Base-by-base conservation (phyloP, 2,888 invertebrate species). In the Diarsia mendica region DNA sequence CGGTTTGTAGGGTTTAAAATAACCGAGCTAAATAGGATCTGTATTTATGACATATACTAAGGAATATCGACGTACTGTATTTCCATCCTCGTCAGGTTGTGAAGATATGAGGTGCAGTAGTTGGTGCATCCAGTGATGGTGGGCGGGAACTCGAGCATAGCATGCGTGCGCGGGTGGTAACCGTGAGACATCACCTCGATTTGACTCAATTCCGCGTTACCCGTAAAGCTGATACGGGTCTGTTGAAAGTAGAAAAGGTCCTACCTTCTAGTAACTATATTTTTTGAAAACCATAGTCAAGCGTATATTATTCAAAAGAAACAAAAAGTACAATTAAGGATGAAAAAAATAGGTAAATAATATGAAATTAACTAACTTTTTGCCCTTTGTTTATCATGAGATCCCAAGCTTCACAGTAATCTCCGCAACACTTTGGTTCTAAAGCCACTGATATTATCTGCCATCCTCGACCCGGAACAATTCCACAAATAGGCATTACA, bases 181-280 rank as follows among this genome's bases (percentile, higher is more conserved):
- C 96, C 96, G n/a, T 94, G 93, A 0, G 96, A 96, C 93, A 95
- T 93, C 63, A 96, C 89, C 82, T 96, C 95, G 69, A 96, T 89
- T 81, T 92, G 88, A 74, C 96, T 95, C 67, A 87, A 87, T 82
- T 96, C 96, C 9, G 96, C 96, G 75, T 93, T 96, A 33, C 96
- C 96, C 72, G 89, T 88, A 8, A 96, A 84, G 61, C 91, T 90
- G 18, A 96, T 89, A 8, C 93, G 92, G 8, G 92, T 90, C 96
- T 96, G 77, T 44, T 77, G 15, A 64, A 67, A 46, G 20, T 33
- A 63, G n/a, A 66, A 61, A 33, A 23, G n/a, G 23, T 61, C 61
- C 10, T 48, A 39, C 11, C 1, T 44, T 63, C 39, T 61, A n/a
- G 9, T 48, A 13, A 63, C 20, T 39, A 39, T 11, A 6, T 6